A percentile compares a stretch with the other conserved stretches of the same genome.
phyloP scores from a whole-genome alignment of 2,888 invertebrate genomes.

The Eupeodes luniger region DNA sequence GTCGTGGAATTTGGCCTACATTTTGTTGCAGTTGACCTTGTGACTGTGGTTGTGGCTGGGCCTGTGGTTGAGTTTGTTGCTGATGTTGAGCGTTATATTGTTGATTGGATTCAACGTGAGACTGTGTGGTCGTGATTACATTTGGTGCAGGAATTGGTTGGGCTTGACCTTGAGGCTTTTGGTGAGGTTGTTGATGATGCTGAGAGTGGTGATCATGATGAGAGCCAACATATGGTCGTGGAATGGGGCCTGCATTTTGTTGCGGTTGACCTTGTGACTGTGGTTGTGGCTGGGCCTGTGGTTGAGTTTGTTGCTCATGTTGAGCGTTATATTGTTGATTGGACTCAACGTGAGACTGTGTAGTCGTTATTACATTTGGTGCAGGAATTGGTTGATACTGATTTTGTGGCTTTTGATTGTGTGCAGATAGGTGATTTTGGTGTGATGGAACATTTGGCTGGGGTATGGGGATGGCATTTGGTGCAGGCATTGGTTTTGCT shows the following conservation, averaged over 20 bases:
- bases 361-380: neutral
- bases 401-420: neutral
- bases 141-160: neutral
- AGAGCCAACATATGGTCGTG: neutral
- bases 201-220: neutral
- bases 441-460: neutral
- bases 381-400: neutral
- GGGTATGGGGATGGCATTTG: neutral
- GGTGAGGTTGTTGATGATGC: neutral
- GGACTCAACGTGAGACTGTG: neutral
- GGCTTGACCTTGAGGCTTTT: neutral
- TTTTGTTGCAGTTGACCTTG: neutral
- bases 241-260: neutral
- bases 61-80: no score
- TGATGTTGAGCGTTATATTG: neutral
- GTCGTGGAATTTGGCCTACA: neutral
- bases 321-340: slow-evolving; percentile 4
- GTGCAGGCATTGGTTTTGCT: neutral
- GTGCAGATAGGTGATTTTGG: neutral
- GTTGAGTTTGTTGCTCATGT: neutral
- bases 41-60: neutral
- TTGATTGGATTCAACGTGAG: neutral
- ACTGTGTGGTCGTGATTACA: neutral
- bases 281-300: neutral
- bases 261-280: neutral